Evolutionary conservation across 2,113 vertebrate species (phyloP).

Genomic region (Petroica traversi): DNA sequence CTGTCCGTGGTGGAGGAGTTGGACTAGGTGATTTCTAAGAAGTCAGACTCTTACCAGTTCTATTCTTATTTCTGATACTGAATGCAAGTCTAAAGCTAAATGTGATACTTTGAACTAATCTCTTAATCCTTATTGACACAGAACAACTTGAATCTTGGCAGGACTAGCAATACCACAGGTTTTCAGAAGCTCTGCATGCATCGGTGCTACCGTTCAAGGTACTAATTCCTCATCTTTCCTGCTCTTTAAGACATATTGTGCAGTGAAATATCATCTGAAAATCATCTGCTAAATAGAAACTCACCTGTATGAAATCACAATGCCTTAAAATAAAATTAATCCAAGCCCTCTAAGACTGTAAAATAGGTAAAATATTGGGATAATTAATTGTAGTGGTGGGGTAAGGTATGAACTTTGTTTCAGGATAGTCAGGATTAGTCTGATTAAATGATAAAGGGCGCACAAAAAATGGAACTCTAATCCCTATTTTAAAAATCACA

Average conservation of each 20-base stretch:
- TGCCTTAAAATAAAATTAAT: neutral
- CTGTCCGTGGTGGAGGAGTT: too few species aligned
- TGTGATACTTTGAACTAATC: neutral
- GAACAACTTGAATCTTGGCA: conserved; percentile 7
- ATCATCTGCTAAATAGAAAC: neutral
- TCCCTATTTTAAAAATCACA: conserved; percentile 25
- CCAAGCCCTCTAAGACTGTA: neutral
- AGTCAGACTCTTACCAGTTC: neutral
- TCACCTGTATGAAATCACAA: neutral
- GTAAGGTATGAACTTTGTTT: conserved; percentile 1
- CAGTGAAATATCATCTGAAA: neutral
- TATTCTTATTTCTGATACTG: neutral
- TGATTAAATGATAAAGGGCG: conserved; percentile 22
- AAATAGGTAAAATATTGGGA: neutral
- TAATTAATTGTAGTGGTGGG: neutral
- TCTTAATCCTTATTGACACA: conserved; percentile 33
- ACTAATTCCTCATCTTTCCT: neutral
- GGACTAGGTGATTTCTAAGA: neutral
- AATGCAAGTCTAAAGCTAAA: neutral
- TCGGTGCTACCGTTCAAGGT: neutral
- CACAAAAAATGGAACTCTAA: neutral
- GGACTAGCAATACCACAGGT: neutral
- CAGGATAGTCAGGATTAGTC: neutral
- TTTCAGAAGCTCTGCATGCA: neutral
- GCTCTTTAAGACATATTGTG: neutral